Base-by-base conservation (phyloP, 2,797 vertebrate genomes). In the Girardinus metallicus region DNA sequence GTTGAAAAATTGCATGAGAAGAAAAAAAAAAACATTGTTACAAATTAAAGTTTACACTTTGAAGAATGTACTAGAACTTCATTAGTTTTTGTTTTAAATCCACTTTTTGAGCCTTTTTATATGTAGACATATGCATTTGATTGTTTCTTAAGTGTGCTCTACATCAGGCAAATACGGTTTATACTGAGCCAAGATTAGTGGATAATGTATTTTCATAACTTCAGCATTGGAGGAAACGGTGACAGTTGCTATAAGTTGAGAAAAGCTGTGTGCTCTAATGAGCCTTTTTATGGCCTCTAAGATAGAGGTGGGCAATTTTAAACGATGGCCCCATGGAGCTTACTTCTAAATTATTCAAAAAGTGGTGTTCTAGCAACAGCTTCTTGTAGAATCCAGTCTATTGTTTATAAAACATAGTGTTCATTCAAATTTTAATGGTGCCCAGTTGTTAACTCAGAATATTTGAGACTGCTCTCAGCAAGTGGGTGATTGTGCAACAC, bases 331-430 rank as follows among this genome's bases (percentile, higher is more conserved):
- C 66, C 78, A 70, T 36, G 66, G 73, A 55, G 75, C 55, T 81
- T 84, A 70, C 83, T 88, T 76, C 34, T 82, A 76, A 88, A 88
- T 85, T 82, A 88, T 87, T 87, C 43, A 85, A 10, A 84, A 84
- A 79, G 72, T 64, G n/a, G 21, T 80, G 64, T 70, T 88, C 82
- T 80, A 70, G 78, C 87, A 60, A 71, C 51, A 70, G 79, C 76
- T 46, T 72, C 74, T 78, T 90, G 86, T 85, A 73, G 74, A 79
- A 86, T 55, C 11, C 23, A 36, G 77, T 80, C 75, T 88, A 77
- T 83, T 80, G 41, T 83, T 84, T 74, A 79, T 80, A 83, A 88
- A 85, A 70, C 70, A 83, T 82, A 76, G 68, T 71, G 75, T 83
- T 88, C 79, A 85, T 85, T n/a, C 62, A 78, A 85, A 83, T 68